These are phyloP conservation scores for Schlechtendalia chinensis DNA, from an alignment of 1,140 invertebrate genomes.

Conservation along the genomic window DNA sequence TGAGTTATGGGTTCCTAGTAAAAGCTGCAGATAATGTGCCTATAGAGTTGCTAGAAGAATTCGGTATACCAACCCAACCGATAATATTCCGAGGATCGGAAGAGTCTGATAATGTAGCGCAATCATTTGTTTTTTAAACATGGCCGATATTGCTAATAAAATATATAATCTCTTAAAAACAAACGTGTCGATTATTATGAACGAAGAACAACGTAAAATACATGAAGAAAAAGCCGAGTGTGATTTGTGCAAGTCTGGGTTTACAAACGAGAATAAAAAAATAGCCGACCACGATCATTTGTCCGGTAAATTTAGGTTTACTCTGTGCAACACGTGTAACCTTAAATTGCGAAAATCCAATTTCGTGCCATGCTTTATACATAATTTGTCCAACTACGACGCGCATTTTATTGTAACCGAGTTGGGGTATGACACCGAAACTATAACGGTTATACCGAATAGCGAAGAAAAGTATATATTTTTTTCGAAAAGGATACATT, in stretches of 20 bases:
- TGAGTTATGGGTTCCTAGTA: not conserved
- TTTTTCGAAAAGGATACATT: not conserved
- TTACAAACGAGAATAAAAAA: no score
- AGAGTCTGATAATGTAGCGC: not conserved
- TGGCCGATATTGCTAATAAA: not conserved
- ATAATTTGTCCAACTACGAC: no score
- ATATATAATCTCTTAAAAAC: not conserved
- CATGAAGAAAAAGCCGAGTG: not conserved
- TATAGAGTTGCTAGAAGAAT: not conserved
- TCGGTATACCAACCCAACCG: not conserved
- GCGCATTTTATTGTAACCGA: no score
- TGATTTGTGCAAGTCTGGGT: no score
- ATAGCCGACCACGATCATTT: no score
- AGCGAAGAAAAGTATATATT: not conserved
- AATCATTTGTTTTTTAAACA: not conserved
- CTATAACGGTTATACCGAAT: no score
- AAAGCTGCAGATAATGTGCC: not conserved
- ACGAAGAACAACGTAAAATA: not conserved
- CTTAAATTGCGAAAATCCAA: no score
- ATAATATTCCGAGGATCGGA: not conserved
- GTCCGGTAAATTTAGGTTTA: no score
- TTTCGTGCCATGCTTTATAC: no score
- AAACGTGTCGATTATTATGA: not conserved
- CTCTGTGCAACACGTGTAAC: no score
- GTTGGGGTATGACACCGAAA: no score